Evolutionary conservation across 1,140 invertebrate species (phyloP).

Genomic region (Thaumatotibia leucotreta): DNA sequence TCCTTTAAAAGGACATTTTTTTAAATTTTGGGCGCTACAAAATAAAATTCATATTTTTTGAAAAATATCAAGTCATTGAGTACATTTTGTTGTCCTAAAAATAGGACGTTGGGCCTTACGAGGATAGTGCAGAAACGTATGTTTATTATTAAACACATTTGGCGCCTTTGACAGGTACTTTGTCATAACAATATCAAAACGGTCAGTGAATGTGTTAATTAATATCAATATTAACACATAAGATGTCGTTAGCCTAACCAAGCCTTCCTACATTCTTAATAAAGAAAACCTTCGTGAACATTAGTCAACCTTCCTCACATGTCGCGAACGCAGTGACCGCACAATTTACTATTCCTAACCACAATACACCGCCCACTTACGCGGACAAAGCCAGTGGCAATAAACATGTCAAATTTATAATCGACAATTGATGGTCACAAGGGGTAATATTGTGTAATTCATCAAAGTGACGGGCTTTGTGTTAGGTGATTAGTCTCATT

Average conservation of each 20-base stretch:
- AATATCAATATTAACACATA: not conserved
- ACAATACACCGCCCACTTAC: constrained; percentile 8
- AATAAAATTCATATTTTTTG: too few relatives aligned
- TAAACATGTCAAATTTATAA: constrained; percentile 14
- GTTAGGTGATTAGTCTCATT: constrained; percentile 7
- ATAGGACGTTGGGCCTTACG: too few relatives aligned
- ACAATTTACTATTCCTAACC: constrained; percentile 12
- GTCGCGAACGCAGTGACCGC: not conserved
- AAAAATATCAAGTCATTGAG: too few relatives aligned
- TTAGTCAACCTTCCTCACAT: constrained; percentile 2
- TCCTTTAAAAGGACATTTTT: too few relatives aligned
- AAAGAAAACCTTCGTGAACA: not conserved
- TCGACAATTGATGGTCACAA: constrained; percentile 13
- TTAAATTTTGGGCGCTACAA: too few relatives aligned
- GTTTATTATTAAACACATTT: too few relatives aligned
- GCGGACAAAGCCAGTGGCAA: constrained; percentile 5
- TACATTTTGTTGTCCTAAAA: too few relatives aligned
- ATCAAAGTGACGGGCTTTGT: constrained; percentile 4
- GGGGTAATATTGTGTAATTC: constrained; percentile 12
- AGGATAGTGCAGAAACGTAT: too few relatives aligned
- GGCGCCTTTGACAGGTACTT: too few relatives aligned
- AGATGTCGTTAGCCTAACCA: not conserved
- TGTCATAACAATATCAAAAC: too few relatives aligned
- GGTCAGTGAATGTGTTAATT: not conserved
- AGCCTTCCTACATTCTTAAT: not conserved